These are phyloP conservation scores for Eulemur mongoz DNA, from an alignment of 2,797 vertebrate genomes.

Conservation along the genomic window DNA sequence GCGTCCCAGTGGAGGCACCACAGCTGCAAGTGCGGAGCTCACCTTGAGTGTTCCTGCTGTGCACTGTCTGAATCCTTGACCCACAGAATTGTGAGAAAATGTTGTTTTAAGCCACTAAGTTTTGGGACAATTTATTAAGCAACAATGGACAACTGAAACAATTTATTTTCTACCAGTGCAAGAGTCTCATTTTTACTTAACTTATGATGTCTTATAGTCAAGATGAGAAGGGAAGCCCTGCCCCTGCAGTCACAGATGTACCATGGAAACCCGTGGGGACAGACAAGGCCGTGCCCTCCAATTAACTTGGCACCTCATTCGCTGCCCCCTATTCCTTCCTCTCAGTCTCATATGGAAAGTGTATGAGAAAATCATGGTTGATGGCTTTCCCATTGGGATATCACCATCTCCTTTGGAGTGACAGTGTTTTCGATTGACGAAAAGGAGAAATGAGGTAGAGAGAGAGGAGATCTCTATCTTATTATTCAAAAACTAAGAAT, in stretches of 20 bases:
- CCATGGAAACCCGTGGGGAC: not conserved
- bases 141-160: not conserved
- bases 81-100: not conserved
- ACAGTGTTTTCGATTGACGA: not conserved
- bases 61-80: not conserved
- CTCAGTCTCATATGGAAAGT: not conserved
- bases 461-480: not conserved
- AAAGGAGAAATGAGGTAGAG: not conserved
- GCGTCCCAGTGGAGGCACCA: not conserved
- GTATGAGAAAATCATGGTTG: not conserved
- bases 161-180: not conserved
- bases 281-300: too few relatives aligned
- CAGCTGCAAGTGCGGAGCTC: not conserved
- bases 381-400: not conserved
- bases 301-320: rapidly evolving
- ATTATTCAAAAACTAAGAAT: not conserved
- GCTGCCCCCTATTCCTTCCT: not conserved
- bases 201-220: not conserved
- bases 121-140: not conserved
- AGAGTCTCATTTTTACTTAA: not conserved
- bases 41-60: not conserved
- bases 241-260: not conserved
- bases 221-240: not conserved
- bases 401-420: not conserved
- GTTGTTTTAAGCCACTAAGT: not conserved